Evolutionary conservation across 2,113 vertebrate species (phyloP), one percentile per base, ranked within the genome.

Genomic region (Trematocara marginatum): DNA sequence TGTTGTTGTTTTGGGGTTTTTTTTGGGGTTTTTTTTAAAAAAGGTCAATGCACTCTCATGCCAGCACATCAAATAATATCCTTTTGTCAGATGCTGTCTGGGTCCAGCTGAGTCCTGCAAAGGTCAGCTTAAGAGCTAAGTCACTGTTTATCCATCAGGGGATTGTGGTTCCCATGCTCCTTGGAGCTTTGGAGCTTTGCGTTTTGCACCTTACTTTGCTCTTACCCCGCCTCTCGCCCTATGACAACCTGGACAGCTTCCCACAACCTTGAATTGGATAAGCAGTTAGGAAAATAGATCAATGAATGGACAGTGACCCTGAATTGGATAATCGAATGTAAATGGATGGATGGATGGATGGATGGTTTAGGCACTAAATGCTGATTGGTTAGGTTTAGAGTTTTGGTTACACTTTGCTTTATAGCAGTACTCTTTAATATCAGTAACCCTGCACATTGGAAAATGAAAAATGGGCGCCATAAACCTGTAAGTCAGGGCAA

Each of bases 311-410:
- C 64, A 12, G 38, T 42, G 12, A 69, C n/a, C 38, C n/a, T 26
- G 38, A 71, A 15, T 3, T 71, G 64, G 64, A 10, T 2, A 71
- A 42, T 42, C 0, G 1, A 7, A 71, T 0, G 0, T 42, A 45
- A 26, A 10, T 26, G 20, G 66, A 26, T 26, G 61, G 18, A 6
- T 59, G 31, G 59, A 29, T 29, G 26, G 26, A 29, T 29, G 26
- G 26, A 29, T 29, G 26, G 69, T 76, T 76, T 18, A 49, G 9
- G 42, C 0, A 47, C 23, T 49, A 49, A 18, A 49, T 0, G 0
- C 69, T 29, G 23, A 16, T 74, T 74, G 15, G 42, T 49, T 74
- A 74, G 5, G 13, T 16, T 47, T 31, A 31, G 15, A 47, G 15
- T n/a, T 49, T 49, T 31, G 0, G 26, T 4, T 51, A 7, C 10